Base-by-base conservation (phyloP, 2,888 invertebrate genomes). In the Cephonodes hylas region DNA sequence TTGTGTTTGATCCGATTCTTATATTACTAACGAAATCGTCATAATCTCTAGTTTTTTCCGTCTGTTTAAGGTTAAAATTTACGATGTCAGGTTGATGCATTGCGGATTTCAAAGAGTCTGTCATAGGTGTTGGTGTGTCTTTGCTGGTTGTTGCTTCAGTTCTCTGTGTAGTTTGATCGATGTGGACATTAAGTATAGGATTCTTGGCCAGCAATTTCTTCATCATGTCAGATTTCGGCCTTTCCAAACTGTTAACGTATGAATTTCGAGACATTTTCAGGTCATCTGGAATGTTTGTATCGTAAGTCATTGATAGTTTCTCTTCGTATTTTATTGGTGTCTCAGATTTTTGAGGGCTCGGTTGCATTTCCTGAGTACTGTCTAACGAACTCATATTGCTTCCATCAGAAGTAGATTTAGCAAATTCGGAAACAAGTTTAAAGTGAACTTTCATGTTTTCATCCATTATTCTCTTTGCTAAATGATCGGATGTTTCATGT, bases 281-380 rank as follows among this genome's bases (percentile, higher is more conserved):
- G 73, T 95, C 94, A 76, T 94, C 94, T 6, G 94, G 93, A 64
- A 94, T 90, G 66, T 95, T 95, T 0, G 94, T 94, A 66, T 94
- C 94, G 63, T 93, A 93, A 22, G 84, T 81, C 82, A 93, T 86
- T 8, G 83, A 81, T 45, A 89, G 60, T 71, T 91, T 93, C 56
- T 92, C 91, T 65, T 93, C 90, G 63, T 87, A 89, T 76, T 89
- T 91, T 1, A 75, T 60, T 1, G 87, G 83, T 5, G 79, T 73
- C 66, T 85, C 88, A 15, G 72, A 66, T 60, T 81, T 83, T 1
- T 74, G 61, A 15, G 76, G 69, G 31, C 69, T 74, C 13, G 83
- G 73, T 64, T 77, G 72, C 1, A 69, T 70, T 64, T 88, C 89
- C 64, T 89, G 88, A 25, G 83, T 83, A 62, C 83, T 86, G 7